A percentile compares a stretch with the other conserved stretches of the same genome.
phyloP scores from a whole-genome alignment of 2,888 invertebrate genomes.

The Lamellibrachia satsuma region DNA sequence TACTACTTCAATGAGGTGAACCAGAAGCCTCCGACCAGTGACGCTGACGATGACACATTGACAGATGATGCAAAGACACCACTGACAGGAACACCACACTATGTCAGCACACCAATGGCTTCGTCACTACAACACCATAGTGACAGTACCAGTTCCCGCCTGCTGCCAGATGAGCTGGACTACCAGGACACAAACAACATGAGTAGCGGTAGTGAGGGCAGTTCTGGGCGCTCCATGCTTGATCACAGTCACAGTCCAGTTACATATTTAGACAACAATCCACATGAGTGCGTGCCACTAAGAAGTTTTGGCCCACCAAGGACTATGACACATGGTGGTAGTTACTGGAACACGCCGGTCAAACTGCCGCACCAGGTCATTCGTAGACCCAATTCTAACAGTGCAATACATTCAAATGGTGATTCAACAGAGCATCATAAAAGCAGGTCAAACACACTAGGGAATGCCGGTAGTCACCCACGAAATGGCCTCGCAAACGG shows the following conservation, averaged over 20 bases:
- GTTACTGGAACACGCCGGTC: neutral
- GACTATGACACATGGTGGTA: neutral
- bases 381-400: neutral
- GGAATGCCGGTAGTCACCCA: neutral
- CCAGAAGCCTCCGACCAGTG: neutral
- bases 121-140: constrained; percentile 1
- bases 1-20: constrained; percentile 67
- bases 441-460: neutral
- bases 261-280: neutral
- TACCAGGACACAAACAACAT: neutral
- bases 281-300: neutral
- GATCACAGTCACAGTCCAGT: neutral
- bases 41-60: constrained; percentile 8
- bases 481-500: neutral
- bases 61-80: constrained; percentile 29
- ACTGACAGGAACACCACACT: constrained; percentile 33
- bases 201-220: neutral
- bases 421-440: neutral
- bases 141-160: neutral
- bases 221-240: neutral
- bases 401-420: neutral
- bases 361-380: neutral
- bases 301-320: neutral
- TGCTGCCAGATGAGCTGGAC: neutral
- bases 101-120: neutral